These are phyloP conservation scores for Theonella swinhoei DNA, from an alignment of 37 sponge, comb jelly and placozoan species.

Conservation along the genomic window DNA sequence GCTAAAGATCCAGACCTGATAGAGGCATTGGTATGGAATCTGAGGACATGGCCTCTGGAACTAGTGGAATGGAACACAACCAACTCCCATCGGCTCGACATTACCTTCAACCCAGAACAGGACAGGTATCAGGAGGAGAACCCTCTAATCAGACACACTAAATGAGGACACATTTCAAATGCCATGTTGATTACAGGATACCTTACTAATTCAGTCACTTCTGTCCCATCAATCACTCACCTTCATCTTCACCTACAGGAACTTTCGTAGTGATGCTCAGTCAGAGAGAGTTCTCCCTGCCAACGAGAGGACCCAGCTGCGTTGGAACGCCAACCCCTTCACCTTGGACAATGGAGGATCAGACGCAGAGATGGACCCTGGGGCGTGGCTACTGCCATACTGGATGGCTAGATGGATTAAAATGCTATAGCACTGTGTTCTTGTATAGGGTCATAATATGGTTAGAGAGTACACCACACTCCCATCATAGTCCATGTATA, in stretches of 20 bases:
- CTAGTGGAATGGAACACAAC: slow-evolving; percentile 67
- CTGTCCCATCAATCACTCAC: too few species aligned
- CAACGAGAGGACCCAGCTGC: slow-evolving; percentile 74
- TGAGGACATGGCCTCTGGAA: slow-evolving; percentile 84
- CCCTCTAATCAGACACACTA: too few species aligned
- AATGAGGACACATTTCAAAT: too few species aligned
- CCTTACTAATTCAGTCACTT: too few species aligned
- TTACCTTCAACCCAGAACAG: slow-evolving; percentile 66
- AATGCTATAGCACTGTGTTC: slow-evolving; percentile 44
- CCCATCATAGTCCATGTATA: too few species aligned
- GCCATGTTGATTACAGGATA: too few species aligned
- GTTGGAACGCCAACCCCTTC: slow-evolving; percentile 82
- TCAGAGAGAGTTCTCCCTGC: slow-evolving; percentile 73
- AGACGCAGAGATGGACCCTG: slow-evolving; percentile 81
- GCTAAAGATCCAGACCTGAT: slow-evolving; percentile 18
- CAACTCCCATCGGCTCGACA: slow-evolving; percentile 84
- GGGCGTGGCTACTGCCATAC: slow-evolving; percentile 81
- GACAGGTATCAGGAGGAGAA: too few species aligned
- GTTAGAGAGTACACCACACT: too few species aligned
- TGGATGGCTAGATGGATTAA: slow-evolving; percentile 78
- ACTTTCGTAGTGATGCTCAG: slow-evolving; percentile 43
- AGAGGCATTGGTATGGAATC: slow-evolving; percentile 74
- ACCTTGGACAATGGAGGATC: slow-evolving; percentile 57
- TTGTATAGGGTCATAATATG: slow-evolving; percentile 5
- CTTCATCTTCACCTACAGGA: slow-evolving; percentile 3